Percentiles rank a stretch among this genome's conserved stretches.
phyloP scores from a whole-genome alignment of 2,888 invertebrate species.

The Agriotes lineatus region DNA sequence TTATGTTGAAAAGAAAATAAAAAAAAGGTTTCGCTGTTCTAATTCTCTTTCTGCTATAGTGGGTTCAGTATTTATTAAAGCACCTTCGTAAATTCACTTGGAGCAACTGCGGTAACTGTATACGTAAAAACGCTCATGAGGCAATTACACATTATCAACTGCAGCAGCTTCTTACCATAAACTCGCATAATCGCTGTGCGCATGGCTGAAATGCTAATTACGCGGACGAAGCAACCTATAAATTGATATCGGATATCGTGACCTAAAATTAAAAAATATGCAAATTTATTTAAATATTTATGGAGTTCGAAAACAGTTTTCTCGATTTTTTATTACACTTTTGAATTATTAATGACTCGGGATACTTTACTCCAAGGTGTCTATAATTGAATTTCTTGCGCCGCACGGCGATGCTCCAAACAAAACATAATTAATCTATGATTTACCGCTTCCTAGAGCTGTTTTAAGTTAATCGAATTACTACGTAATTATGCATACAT shows the following conservation, averaged over 20 bases:
- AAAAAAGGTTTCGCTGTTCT: no score
- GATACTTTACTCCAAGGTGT: slow-evolving; percentile 33
- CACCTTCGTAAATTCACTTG: no score
- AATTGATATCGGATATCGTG: slow-evolving; percentile 49
- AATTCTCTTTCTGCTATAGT: no score
- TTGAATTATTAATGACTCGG: slow-evolving; percentile 45
- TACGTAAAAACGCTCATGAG: slow-evolving; percentile 9
- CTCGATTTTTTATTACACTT: slow-evolving; percentile 47
- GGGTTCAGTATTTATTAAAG: no score
- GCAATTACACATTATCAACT: slow-evolving; percentile 37
- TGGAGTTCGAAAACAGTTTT: slow-evolving; percentile 47
- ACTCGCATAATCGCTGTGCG: slow-evolving; percentile 33
- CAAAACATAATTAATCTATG: slow-evolving; percentile 32
- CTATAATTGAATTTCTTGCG: slow-evolving; percentile 32
- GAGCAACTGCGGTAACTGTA: not conserved
- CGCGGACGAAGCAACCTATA: slow-evolving; percentile 41
- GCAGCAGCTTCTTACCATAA: slow-evolving; percentile 32
- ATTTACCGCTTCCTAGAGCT: slow-evolving; percentile 30
- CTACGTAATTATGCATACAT: slow-evolving; percentile 3
- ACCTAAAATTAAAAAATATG: slow-evolving; percentile 48
- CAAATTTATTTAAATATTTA: slow-evolving; percentile 49
- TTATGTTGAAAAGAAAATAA: no score
- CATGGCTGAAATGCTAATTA: slow-evolving; percentile 38
- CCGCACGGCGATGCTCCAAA: slow-evolving; percentile 8
- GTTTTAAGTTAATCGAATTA: slow-evolving; percentile 31